Conservation (phyloP, 2,113 vertebrate genomes). For the Pungitius pungitius region DNA sequence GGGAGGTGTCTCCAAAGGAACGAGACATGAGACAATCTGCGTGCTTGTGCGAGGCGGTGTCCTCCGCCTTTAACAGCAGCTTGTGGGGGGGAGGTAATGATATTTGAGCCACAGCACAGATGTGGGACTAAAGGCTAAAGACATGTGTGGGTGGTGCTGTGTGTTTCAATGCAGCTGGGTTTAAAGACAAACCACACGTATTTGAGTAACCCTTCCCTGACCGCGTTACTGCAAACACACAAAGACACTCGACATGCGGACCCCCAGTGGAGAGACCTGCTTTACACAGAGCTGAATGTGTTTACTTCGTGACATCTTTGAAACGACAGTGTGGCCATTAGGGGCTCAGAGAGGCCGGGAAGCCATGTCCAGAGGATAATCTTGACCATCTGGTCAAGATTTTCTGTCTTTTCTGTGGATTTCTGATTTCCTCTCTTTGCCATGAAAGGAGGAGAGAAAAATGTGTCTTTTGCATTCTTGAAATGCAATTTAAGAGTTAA, state of each 20-base stretch:
- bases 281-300: constrained; percentile 30
- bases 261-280: constrained; percentile 35
- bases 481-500: constrained; percentile 24
- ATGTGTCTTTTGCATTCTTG: background rate
- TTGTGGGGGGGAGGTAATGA: constrained; percentile 50
- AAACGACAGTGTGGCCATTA: constrained; percentile 34
- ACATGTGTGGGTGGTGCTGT: constrained; percentile 62
- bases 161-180: constrained; percentile 58
- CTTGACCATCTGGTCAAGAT: constrained; percentile 74
- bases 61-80: constrained; percentile 59
- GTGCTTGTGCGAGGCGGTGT: constrained; percentile 16
- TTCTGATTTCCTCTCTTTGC: constrained; percentile 31
- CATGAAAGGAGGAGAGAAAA: constrained; percentile 19
- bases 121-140: constrained; percentile 65
- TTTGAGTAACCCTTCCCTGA: constrained; percentile 61
- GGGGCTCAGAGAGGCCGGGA: constrained; percentile 41
- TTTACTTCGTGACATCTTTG: constrained; percentile 36
- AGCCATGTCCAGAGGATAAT: constrained; percentile 66
- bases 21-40: constrained; percentile 38
- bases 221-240: constrained; percentile 41
- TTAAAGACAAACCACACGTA: constrained; percentile 63
- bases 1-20: constrained; percentile 34
- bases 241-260: constrained; percentile 38
- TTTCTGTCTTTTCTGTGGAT: constrained; percentile 48
- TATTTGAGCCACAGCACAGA: constrained; percentile 74